Base-by-base conservation (phyloP, 2,113 vertebrate species). In the Catharus fuscescens region DNA sequence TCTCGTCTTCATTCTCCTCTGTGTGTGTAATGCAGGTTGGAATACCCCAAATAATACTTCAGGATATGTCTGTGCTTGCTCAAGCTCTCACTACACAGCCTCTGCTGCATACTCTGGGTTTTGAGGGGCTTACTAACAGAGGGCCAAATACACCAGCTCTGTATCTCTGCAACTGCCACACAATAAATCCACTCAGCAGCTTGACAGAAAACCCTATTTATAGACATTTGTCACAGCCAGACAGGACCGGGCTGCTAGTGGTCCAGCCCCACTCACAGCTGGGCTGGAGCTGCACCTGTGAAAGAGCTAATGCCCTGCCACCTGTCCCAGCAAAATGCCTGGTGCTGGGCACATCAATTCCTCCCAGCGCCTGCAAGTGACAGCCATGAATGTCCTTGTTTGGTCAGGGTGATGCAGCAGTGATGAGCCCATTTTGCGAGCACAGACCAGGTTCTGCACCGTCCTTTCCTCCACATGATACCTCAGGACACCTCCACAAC, bases 311-410 rank as follows among this genome's bases (percentile, higher is more conserved):
- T 88, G 47, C 14, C 20, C 60, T 28, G 32, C 36, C 45, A 61
- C 29, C 57, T 1, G 0, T 32, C 19, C 54, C 62, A 77, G 48
- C 28, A 64, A 11, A 48, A 64, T 0, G 0, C 18, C 25, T 34
- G 45, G 17, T 38, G n/a, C 48, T 54, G 54, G 29, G 44, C 34
- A 78, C 8, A 13, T 4, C 9, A 29, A 4, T 10, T 60, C n/a
- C n/a, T 79, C 48, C 14, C 10, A 19, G 18, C 48, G 4, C 5
- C 38, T 8, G 0, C 24, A 62, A 66, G 29, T 15, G 56, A 81
- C 34, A 50, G 23, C 16, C 18, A 23, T 0, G 1, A 10, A 56
- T 17, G 15, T 23, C 15, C 64, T 76, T 31, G 45, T 38, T 32
- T 74, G 24, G 17, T 57, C 67, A 72, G 20, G 12, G 15, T 42